Evolutionary conservation across 2,888 invertebrate genomes (phyloP), one percentile per base, ranked within the genome.

Genomic region (Cephus spinipes): DNA sequence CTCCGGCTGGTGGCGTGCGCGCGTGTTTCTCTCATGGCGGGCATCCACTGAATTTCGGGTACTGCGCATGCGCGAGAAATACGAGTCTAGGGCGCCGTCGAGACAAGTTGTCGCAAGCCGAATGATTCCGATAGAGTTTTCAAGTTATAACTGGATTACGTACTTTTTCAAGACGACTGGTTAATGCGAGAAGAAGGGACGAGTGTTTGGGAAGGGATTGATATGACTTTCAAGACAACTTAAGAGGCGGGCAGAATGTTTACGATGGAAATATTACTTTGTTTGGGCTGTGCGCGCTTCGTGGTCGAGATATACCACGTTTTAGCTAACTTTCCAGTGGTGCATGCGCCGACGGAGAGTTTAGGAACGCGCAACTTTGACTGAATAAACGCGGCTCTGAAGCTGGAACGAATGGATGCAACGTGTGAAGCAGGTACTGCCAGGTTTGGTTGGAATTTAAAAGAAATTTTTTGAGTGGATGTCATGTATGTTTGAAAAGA

Each of bases 11-110:
- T 79, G 76, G 80, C 82, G 81, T 83, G 82, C 82, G 82, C 83
- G 83, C 84, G 82, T 84, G 82, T 78, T 84, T 81, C 80, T 79
- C 82, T 82, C 85, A 84, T 84, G 82, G 82, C 82, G 79, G 80
- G 81, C 82, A 80, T 82, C 81, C 79, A 77, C n/a, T 34, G 73
- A 4, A 1, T 15, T 35, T 30, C 32, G 12, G 55, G 23, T 12
- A 33, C 11, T n/a, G 74, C 81, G 79, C 81, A 81, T 81, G 81
- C 81, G 76, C 73, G 30, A 76, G 12, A 11, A 73, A 12, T 73
- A 34, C 15, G 34, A 15, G 55, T 55, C 23, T 1, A 55, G 55
- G 55, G 55, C 55, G 55, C 55, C 55, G 23, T 23, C 23, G 1
- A 55, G 23, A 9, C 55, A 55, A 55, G 55, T 55, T 23, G 23